These are phyloP conservation scores for Anoplius nigerrimus DNA, from an alignment of 2,888 invertebrate species.

Conservation along the genomic window DNA sequence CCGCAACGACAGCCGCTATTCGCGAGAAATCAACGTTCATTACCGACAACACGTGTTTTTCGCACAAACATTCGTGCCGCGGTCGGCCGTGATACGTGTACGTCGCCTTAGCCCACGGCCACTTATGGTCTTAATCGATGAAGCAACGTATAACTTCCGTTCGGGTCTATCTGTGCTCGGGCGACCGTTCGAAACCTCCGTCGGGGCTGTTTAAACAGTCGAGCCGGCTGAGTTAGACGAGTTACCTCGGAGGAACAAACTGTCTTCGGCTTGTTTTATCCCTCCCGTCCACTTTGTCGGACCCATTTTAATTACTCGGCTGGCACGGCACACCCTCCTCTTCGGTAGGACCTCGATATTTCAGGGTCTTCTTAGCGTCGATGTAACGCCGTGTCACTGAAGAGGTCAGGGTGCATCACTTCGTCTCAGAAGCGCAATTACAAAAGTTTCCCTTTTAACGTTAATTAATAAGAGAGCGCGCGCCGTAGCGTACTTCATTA, in stretches of 20 bases:
- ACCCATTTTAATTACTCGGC: slow-evolving; percentile 30
- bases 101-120: background rate
- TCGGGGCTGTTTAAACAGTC: too few relatives aligned
- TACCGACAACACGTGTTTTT: background rate
- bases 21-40: too few relatives aligned
- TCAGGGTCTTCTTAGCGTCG: slow-evolving; percentile 19
- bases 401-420: slow-evolving; percentile 42
- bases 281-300: too few relatives aligned
- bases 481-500: slow-evolving; percentile 46
- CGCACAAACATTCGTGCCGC: background rate
- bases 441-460: slow-evolving; percentile 55
- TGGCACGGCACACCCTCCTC: slow-evolving; percentile 7
- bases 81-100: background rate
- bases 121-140: too few relatives aligned
- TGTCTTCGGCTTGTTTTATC: too few relatives aligned
- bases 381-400: slow-evolving; percentile 25
- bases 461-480: slow-evolving; percentile 53
- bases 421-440: slow-evolving; percentile 49
- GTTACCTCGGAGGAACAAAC: too few relatives aligned
- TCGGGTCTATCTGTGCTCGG: too few relatives aligned
- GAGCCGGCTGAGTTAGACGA: too few relatives aligned
- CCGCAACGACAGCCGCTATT: too few relatives aligned
- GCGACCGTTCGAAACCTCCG: too few relatives aligned
- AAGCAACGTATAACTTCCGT: too few relatives aligned
- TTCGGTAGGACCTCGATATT: slow-evolving; percentile 10